Evolutionary conservation across 2,113 vertebrate species (phyloP), one percentile per base, ranked within the genome.

Genomic region (Vimba vimba): DNA sequence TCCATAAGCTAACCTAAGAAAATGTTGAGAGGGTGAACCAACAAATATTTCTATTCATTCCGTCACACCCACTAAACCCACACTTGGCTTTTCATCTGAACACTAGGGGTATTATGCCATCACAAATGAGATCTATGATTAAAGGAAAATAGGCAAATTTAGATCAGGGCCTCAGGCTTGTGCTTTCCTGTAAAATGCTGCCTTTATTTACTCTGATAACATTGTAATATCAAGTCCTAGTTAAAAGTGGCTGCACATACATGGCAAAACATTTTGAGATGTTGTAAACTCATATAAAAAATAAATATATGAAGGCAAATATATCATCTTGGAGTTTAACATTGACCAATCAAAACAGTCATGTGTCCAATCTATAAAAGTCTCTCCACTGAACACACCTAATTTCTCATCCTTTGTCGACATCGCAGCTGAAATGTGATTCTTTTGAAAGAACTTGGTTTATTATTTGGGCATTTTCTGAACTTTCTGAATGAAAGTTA

Each of bases 121-220:
- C 71, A 45, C 43, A 50, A 27, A 75, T 8, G 2, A 75, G 71
- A 75, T 75, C n/a, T 75, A 75, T 8, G 71, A 75, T 75, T 75
- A 75, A 75, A 74, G 23, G 4, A 13, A 47, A 45, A 75, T 25
- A 47, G 12, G n/a, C 71, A 25, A 1, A 47, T 75, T 17, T 27
- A 47, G 71, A 75, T 75, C 43, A 17, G 23, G 71, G 12, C 71
- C 43, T 74, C 39, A 25, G 71, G 71, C n/a, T n/a, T 47, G 43
- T 75, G 71, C 71, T 47, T 75, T n/a, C 12, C n/a, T 50, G 11
- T 27, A 27, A 75, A 71, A 50, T 15, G 43, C 71, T 25, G 2
- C n/a, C 13, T 47, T 74, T 74, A 47, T 74, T 47, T 13, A 15
- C 43, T 50, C n/a, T 17, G 71, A 50, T 75, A 39, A 73, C 45